Conservation (phyloP, 2,797 vertebrate species). For the Gallinago solitaria region DNA sequence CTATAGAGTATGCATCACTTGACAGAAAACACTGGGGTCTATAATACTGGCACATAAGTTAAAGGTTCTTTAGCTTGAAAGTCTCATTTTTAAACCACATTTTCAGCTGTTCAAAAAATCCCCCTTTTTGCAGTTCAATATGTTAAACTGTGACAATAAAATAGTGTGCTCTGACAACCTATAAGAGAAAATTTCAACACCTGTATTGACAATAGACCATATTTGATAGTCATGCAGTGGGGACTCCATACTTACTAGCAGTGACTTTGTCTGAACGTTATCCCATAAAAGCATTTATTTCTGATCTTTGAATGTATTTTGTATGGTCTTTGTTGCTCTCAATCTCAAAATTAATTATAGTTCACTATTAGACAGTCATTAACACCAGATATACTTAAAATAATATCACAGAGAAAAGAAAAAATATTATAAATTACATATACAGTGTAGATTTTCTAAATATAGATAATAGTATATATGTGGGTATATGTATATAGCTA, state of each 20-base stretch:
- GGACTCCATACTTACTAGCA: background rate
- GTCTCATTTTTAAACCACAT: background rate
- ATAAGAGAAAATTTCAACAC: background rate
- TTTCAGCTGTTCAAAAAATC: background rate
- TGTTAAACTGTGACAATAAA: background rate
- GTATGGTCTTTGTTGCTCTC: background rate
- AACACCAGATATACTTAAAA: background rate
- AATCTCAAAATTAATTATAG: background rate
- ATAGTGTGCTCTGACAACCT: background rate
- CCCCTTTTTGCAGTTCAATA: background rate
- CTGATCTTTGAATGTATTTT: background rate
- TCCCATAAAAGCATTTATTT: background rate
- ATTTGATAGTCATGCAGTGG: background rate
- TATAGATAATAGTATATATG: background rate
- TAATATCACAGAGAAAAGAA: background rate
- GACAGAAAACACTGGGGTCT: background rate
- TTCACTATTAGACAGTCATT: background rate
- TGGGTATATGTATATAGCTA: background rate
- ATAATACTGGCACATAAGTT: background rate
- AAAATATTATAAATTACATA: background rate
- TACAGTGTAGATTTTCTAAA: too few relatives aligned
- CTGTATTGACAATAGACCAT: background rate
- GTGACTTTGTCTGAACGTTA: background rate
- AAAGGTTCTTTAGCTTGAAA: background rate
- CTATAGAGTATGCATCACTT: background rate